Percentiles rank a stretch among this genome's conserved stretches.
Conservation (phyloP, 2,888 invertebrate genomes). For the Caenorhabditis sp. region DNA sequence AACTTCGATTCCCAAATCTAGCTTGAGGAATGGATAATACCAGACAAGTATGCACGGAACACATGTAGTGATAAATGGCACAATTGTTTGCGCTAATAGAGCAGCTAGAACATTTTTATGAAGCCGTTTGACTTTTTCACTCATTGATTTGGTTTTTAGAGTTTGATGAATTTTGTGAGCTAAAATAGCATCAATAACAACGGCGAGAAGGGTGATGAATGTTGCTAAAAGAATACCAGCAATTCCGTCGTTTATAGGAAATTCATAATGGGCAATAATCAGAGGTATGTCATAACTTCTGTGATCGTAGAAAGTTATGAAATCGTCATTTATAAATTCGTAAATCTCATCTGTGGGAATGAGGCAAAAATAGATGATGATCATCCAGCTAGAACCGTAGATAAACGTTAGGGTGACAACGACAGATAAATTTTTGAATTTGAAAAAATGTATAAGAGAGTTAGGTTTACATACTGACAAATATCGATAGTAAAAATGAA, state of each 20-base stretch:
- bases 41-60: conserved; percentile 19
- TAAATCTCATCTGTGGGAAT: conserved; percentile 1
- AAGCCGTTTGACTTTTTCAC: not conserved
- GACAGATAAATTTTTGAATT: not conserved
- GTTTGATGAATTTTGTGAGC: not conserved
- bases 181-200: not conserved
- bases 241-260: not conserved
- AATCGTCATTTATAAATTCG: not conserved
- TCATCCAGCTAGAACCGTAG: conserved; percentile 2
- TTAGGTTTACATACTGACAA: conserved; percentile 10
- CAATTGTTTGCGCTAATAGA: conserved; percentile 11
- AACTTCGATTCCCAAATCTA: conserved; percentile 7
- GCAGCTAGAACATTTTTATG: conserved; percentile 8
- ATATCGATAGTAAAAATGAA: conserved; percentile 17
- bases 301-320: not conserved
- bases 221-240: conserved; percentile 3
- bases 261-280: not conserved
- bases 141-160: not conserved
- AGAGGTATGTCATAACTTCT: not conserved
- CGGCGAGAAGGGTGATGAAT: not conserved
- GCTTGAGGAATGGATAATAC: conserved; percentile 6
- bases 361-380: not conserved
- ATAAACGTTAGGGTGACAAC: not conserved
- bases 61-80: conserved; percentile 9
- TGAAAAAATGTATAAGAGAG: conserved; percentile 1